Evolutionary conservation across 2,113 vertebrate genomes (phyloP).

Genomic region (Heliornis fulica): DNA sequence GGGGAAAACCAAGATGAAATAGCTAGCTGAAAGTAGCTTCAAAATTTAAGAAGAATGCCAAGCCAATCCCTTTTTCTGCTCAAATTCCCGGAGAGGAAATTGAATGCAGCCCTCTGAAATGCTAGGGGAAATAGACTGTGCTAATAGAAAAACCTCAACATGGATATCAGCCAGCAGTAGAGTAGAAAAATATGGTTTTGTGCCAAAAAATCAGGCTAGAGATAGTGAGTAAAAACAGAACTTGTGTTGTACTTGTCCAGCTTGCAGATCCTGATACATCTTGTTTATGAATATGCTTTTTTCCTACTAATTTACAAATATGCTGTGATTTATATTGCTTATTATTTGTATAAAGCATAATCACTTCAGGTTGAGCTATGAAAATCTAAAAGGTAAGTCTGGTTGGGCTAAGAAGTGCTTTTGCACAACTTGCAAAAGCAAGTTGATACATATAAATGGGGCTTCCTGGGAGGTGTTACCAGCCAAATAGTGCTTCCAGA

Average conservation of each 20-base stretch:
- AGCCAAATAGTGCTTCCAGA: not conserved
- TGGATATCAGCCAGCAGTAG: constrained; percentile 28
- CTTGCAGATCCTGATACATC: not conserved
- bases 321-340: not conserved
- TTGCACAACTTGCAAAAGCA: not conserved
- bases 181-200: not conserved
- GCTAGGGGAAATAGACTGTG: constrained; percentile 10
- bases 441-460: not conserved
- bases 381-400: not conserved
- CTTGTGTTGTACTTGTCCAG: not conserved
- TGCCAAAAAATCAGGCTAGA: constrained; percentile 9
- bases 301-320: not conserved
- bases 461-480: not conserved
- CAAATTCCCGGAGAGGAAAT: not conserved
- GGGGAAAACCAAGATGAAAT: not conserved
- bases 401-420: not conserved
- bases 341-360: not conserved
- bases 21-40: not conserved
- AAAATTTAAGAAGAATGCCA: not conserved
- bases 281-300: not conserved
- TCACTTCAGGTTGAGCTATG: not conserved
- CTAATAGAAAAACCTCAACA: constrained; percentile 32
- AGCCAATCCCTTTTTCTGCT: constrained; percentile 10
- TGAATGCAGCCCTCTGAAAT: constrained; percentile 18
- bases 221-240: not conserved